A percentile compares a stretch with the other conserved stretches of the same genome.
Conservation (phyloP, 1,140 invertebrate species). For the Tachypleus tridentatus region DNA sequence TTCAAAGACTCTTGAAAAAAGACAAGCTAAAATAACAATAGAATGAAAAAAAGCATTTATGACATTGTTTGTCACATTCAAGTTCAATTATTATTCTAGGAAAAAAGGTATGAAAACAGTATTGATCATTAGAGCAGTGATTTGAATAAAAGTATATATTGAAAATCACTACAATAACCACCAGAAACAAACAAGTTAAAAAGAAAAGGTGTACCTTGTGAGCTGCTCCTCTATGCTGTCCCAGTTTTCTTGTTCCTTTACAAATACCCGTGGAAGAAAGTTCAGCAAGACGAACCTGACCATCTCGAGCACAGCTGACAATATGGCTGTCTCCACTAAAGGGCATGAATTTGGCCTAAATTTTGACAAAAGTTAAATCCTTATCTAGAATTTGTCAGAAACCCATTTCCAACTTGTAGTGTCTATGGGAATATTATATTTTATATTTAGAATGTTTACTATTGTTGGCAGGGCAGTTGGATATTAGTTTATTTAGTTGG, state of each 20-base stretch:
- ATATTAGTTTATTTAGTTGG: background rate
- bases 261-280: conserved; percentile 41
- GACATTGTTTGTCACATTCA: no score
- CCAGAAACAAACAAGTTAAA: background rate
- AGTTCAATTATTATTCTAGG: no score
- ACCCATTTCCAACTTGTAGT: no score
- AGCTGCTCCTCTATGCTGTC: conserved; percentile 54
- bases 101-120: no score
- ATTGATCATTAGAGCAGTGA: no score
- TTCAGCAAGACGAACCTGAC: conserved; percentile 56
- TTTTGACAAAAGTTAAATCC: conserved; percentile 18
- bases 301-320: conserved; percentile 76
- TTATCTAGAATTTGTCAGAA: background rate
- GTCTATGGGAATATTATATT: no score
- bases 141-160: no score
- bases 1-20: no score
- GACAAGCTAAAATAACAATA: no score
- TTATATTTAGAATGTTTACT: background rate
- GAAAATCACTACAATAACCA: background rate
- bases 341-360: conserved; percentile 54
- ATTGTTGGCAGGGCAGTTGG: background rate
- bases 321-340: conserved; percentile 61
- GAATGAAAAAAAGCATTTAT: no score
- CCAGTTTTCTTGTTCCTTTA: conserved; percentile 45
- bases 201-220: conserved; percentile 45